A percentile compares a stretch with the other conserved stretches of the same genome.
These are phyloP conservation scores for Phengaris arion DNA, from an alignment of 2,888 invertebrate genomes.

Conservation along the genomic window DNA sequence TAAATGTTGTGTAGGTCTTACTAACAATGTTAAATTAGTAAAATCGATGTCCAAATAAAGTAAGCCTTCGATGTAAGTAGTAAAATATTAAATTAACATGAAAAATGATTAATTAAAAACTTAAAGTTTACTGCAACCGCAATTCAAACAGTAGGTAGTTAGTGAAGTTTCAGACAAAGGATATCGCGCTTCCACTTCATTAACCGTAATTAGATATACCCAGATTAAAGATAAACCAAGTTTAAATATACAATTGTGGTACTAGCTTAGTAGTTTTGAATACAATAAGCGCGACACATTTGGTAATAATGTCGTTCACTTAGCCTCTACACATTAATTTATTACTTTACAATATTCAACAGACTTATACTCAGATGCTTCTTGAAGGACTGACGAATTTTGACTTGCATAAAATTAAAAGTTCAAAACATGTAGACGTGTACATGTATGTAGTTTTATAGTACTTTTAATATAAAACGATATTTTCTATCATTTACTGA, in stretches of 20 bases:
- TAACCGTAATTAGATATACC: neutral
- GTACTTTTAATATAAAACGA: too few relatives aligned
- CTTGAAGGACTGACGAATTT: too few relatives aligned
- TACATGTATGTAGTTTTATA: too few relatives aligned
- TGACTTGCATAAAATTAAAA: too few relatives aligned
- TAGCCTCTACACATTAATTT: neutral
- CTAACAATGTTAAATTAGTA: too few relatives aligned
- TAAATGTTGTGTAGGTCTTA: too few relatives aligned
- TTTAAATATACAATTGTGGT: conserved; percentile 2
- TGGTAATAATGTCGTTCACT: neutral
- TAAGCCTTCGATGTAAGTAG: neutral
- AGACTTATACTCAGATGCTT: too few relatives aligned
- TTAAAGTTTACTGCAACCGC: neutral
- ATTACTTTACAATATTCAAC: neutral
- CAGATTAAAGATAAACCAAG: neutral
- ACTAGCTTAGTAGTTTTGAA: neutral
- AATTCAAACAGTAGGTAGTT: neutral
- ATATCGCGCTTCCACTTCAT: neutral
- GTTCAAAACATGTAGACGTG: too few relatives aligned
- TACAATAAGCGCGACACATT: neutral
- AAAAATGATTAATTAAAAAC: too few relatives aligned
- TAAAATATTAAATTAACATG: neutral
- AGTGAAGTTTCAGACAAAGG: neutral
- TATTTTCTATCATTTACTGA: too few relatives aligned
- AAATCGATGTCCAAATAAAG: too few relatives aligned